Conservation (phyloP, 2,113 vertebrate species). For the Etheostoma spectabile region DNA sequence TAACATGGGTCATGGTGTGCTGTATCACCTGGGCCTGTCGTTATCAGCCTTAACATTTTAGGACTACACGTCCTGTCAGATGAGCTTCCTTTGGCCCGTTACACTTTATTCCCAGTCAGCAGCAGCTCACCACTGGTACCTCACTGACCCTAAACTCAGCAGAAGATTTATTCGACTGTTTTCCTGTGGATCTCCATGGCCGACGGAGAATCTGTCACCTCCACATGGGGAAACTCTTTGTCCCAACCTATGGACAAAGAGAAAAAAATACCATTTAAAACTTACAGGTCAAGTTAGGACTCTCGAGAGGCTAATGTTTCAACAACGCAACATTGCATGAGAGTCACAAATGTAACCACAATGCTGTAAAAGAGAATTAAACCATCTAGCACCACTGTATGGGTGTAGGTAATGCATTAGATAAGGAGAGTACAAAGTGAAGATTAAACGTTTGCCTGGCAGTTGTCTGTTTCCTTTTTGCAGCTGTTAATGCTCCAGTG, state of each 20-base stretch:
- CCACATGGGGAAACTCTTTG: conserved; percentile 89
- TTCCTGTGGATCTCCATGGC: neutral
- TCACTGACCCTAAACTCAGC: conserved; percentile 9
- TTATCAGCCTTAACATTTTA: neutral
- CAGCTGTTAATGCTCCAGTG: conserved; percentile 80
- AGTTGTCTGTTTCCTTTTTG: conserved; percentile 49
- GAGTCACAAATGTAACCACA: neutral
- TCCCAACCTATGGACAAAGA: conserved; percentile 74
- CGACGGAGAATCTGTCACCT: conserved; percentile 75
- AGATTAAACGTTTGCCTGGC: conserved; percentile 68
- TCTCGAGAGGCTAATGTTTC: neutral
- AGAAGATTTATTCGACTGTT: neutral
- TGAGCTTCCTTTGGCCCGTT: neutral
- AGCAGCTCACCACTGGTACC: conserved; percentile 16
- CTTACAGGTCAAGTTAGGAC: neutral
- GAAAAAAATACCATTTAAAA: neutral
- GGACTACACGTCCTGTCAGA: neutral
- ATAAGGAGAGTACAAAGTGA: neutral
- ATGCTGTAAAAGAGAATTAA: neutral
- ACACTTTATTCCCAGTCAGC: neutral
- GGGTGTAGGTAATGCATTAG: neutral
- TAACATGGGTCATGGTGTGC: neutral
- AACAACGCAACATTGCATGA: neutral
- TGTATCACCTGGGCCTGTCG: neutral
- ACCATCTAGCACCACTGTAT: neutral